A percentile compares a stretch with the other conserved stretches of the same genome.
phyloP scores from a whole-genome alignment of 2,888 invertebrate species.

The Coelopa pilipes region DNA sequence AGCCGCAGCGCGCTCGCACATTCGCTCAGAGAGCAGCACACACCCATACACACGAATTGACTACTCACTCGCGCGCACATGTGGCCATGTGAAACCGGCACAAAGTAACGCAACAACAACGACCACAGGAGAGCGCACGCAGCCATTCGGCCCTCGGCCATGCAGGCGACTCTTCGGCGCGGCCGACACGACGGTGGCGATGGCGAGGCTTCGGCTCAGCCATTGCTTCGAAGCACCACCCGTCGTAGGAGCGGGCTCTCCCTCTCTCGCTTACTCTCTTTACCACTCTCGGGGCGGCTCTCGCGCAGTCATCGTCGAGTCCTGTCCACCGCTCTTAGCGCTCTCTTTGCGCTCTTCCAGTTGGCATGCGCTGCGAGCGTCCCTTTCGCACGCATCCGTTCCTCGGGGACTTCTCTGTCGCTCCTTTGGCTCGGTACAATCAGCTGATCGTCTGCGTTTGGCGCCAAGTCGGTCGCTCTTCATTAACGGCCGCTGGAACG shows the following conservation, averaged over 20 bases:
- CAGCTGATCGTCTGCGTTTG: no score
- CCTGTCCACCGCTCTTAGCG: not conserved
- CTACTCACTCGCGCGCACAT: slow-evolving; percentile 41
- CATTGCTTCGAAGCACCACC: not conserved
- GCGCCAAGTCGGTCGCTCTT: not conserved
- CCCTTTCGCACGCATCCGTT: no score
- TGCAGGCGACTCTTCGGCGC: slow-evolving; percentile 29
- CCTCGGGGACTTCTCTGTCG: no score
- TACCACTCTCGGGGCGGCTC: not conserved
- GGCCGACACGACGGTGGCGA: slow-evolving; percentile 19
- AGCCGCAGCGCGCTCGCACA: slow-evolving; percentile 29
- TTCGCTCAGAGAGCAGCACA: slow-evolving; percentile 41
- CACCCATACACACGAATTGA: slow-evolving; percentile 41
- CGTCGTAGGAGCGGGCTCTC: not conserved
- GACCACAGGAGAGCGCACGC: slow-evolving; percentile 37
- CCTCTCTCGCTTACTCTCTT: not conserved
- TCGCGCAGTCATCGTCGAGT: not conserved
- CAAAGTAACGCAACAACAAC: slow-evolving; percentile 30
- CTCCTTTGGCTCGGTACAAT: no score
- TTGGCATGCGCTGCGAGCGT: not conserved
- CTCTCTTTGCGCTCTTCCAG: not conserved
- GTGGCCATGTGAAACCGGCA: slow-evolving; percentile 31
- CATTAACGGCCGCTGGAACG: not conserved
- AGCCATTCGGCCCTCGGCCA: slow-evolving; percentile 52
- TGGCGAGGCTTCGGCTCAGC: slow-evolving; percentile 28